Conservation (phyloP, 2,888 invertebrate genomes). For the Harpagoxenus sublaevis region DNA sequence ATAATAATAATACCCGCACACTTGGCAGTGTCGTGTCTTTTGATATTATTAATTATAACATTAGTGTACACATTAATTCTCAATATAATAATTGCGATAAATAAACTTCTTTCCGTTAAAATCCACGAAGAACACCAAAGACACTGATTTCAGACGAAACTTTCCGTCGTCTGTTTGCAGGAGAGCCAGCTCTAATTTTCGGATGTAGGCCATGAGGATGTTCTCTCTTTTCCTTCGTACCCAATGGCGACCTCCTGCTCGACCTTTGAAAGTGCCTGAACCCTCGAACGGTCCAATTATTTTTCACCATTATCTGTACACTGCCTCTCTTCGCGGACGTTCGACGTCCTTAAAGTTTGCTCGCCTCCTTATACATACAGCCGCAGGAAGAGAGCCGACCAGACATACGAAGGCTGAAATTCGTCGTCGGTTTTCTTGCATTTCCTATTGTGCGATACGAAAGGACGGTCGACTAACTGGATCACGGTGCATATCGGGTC, state of each 20-base stretch:
- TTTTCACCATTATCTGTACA: constrained; percentile 61
- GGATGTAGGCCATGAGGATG: constrained; percentile 60
- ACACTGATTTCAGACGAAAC: background rate
- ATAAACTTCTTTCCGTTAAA: background rate
- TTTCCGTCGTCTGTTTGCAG: background rate
- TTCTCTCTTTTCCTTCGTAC: constrained; percentile 42
- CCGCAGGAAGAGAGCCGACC: constrained; percentile 8
- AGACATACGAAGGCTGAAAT: constrained; percentile 45
- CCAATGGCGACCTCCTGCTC: constrained; percentile 21
- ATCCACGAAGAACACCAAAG: background rate
- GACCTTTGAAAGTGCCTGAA: constrained; percentile 64
- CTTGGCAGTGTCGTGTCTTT: too few species aligned
- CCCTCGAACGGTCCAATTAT: constrained; percentile 71
- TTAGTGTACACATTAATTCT: background rate
- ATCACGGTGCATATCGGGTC: constrained; percentile 52
- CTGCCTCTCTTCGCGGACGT: constrained; percentile 35
- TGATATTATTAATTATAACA: background rate
- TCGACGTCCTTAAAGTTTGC: constrained; percentile 50
- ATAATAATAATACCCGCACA: too few species aligned
- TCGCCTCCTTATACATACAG: constrained; percentile 45
- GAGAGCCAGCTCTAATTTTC: constrained; percentile 39
- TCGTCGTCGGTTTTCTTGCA: constrained; percentile 55
- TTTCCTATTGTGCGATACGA: constrained; percentile 62
- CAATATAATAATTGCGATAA: background rate
- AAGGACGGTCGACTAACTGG: constrained; percentile 57